phyloP scores from a whole-genome alignment of 2,888 invertebrate genomes.

The Diaprepes abbreviatus region DNA sequence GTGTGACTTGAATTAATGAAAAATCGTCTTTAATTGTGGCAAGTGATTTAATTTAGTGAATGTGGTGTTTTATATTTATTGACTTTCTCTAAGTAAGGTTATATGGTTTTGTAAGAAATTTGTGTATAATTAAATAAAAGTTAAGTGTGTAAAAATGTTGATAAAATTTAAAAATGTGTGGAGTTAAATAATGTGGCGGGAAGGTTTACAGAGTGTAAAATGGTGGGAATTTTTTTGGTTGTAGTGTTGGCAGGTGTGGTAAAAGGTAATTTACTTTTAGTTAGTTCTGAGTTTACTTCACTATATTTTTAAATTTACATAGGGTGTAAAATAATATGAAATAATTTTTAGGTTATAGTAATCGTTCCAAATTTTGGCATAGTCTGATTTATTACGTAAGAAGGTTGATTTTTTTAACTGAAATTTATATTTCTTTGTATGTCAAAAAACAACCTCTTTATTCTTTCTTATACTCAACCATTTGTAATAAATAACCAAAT shows the following conservation, averaged over 20 bases:
- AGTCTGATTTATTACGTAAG: too few species aligned
- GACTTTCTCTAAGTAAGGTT: conserved; percentile 18
- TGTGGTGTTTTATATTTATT: conserved; percentile 6
- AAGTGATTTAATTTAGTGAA: conserved; percentile 14
- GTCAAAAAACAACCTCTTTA: too few species aligned
- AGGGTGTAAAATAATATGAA: too few species aligned
- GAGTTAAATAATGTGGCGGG: conserved; percentile 17
- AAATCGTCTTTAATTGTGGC: conserved; percentile 7
- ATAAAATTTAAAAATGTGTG: neutral
- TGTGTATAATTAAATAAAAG: neutral
- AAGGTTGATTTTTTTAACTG: too few species aligned
- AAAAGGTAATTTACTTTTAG: conserved; percentile 30
- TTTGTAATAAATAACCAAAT: too few species aligned
- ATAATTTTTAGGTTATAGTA: too few species aligned
- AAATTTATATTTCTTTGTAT: too few species aligned
- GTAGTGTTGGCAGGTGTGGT: neutral
- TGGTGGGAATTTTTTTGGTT: conserved; percentile 16
- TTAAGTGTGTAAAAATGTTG: neutral
- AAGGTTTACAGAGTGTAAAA: conserved; percentile 12
- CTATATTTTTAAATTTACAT: too few species aligned
- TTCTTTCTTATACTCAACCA: too few species aligned
- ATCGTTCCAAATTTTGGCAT: too few species aligned
- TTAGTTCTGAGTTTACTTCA: too few species aligned
- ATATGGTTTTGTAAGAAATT: neutral
- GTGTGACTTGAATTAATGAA: conserved; percentile 18